phyloP scores from a whole-genome alignment of 2,797 vertebrate species.

The Holocentrus rufus region DNA sequence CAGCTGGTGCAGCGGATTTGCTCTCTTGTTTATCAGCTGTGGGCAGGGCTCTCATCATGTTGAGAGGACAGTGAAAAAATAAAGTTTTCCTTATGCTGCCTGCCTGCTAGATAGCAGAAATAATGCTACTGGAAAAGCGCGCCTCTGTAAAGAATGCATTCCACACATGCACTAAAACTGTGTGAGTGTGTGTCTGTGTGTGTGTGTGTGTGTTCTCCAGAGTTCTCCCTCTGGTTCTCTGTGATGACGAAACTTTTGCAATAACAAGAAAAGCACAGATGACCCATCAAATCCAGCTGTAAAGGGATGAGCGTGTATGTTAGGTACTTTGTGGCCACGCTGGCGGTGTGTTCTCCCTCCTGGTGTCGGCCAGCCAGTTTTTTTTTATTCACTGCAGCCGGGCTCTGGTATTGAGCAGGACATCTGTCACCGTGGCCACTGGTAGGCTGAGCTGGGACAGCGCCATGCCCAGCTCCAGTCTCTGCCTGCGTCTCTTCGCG shows the following conservation, averaged over 20 bases:
- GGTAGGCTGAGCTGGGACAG: conserved; percentile 52
- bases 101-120: conserved; percentile 39
- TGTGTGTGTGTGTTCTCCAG: not conserved
- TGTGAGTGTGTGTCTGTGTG: too few relatives aligned
- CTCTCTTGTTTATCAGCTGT: conserved; percentile 63
- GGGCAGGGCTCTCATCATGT: conserved; percentile 50
- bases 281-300: conserved; percentile 39
- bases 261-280: conserved; percentile 24
- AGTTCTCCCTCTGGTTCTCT: conserved; percentile 9
- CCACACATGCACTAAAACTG: not conserved
- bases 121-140: conserved; percentile 17
- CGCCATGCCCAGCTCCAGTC: conserved; percentile 30
- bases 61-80: conserved; percentile 21
- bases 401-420: conserved; percentile 72
- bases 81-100: conserved; percentile 40
- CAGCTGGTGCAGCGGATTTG: conserved; percentile 71
- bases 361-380: conserved; percentile 60
- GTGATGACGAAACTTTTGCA: conserved; percentile 23
- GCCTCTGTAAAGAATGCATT: not conserved
- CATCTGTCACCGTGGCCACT: conserved; percentile 71
- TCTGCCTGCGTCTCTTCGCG: conserved; percentile 28
- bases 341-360: conserved; percentile 34
- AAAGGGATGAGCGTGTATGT: conserved; percentile 35
- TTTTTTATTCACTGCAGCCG: conserved; percentile 52
- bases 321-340: conserved; percentile 45